A percentile compares a stretch with the other conserved stretches of the same genome.
These are phyloP conservation scores for Hapalemur alaotrensis DNA, from an alignment of 2,797 vertebrate genomes.

Conservation along the genomic window DNA sequence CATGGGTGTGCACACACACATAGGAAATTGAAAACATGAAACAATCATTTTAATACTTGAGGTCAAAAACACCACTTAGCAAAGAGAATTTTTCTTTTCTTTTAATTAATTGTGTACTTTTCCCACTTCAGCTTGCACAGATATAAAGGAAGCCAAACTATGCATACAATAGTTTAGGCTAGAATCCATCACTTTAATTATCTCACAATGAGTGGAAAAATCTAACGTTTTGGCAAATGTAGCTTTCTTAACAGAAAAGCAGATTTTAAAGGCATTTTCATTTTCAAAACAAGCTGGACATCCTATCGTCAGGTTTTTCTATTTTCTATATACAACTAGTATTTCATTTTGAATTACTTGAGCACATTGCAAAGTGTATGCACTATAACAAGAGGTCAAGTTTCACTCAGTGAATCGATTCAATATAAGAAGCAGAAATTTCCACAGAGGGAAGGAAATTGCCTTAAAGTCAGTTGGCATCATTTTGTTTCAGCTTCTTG, in stretches of 20 bases:
- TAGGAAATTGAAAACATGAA: neutral
- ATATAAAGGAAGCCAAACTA: constrained; percentile 1
- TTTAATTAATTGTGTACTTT: constrained; percentile 50
- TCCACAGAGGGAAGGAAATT: constrained; percentile 72
- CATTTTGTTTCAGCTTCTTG: constrained; percentile 37
- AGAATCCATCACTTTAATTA: constrained; percentile 72
- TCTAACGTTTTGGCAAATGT: constrained; percentile 11
- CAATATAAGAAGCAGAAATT: constrained; percentile 61
- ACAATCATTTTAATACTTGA: neutral
- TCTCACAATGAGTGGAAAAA: constrained; percentile 45
- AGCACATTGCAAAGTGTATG: constrained; percentile 13
- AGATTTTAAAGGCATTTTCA: constrained; percentile 34
- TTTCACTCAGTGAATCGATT: constrained; percentile 74
- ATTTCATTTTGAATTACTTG: constrained; percentile 70
- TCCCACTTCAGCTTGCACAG: neutral
- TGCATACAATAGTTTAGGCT: constrained; percentile 23
- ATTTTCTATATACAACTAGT: constrained; percentile 36
- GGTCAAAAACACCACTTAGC: constrained; percentile 9
- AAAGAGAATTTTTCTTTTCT: constrained; percentile 12
- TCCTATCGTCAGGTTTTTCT: neutral
- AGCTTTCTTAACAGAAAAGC: constrained; percentile 53
- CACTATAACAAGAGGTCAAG: constrained; percentile 4
- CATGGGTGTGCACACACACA: neutral
- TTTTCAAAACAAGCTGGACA: constrained; percentile 48
- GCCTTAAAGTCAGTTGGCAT: constrained; percentile 62